Evolutionary conservation across 2,888 invertebrate species (phyloP), one percentile per base, ranked within the genome.

Genomic region (Platycheirus albimanus): DNA sequence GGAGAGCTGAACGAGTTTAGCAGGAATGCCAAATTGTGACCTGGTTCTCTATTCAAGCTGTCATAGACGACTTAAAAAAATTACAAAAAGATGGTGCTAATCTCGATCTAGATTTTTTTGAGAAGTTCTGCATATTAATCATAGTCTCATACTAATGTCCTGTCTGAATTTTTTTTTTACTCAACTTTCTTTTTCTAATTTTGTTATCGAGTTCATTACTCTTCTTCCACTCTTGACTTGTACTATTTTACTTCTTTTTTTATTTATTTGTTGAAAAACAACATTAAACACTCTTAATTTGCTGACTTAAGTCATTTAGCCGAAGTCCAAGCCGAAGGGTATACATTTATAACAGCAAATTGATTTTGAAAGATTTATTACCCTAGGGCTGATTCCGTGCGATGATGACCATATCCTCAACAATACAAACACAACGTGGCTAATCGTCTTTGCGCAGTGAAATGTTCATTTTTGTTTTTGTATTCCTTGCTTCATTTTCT

Each of bases 391-490:
- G 64, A 66, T 81, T 76, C 28, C 61, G 45, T 45, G 49, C 36
- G 36, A 69, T 78, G 72, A 72, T 78, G 78, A 78, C 83, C 72
- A 58, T 69, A 78, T 56, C 69, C 72, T 54, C 71, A 58, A 7
- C 11, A 28, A 38, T n/a, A 69, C 72, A 78, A 47, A 66, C 56
- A 83, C 72, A 83, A 64, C 77, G 64, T 24, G 49, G 20, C 69
- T 83, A 83, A 83, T 83, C 83, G 78, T 64, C 83, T 83, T 83
- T 83, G 74, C 78, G 77, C 77, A 77, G 72, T 83, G 69, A 83
- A 81, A 77, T 71, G 77, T 66, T 54, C 72, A 61, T 71, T 76
- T 64, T 33, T 76, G 17, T 45, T 33, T 72, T 13, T 38, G 15
- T n/a, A n/a, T n/a, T 13, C 15, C 38, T 51, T 30, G 17, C 56